phyloP scores from a whole-genome alignment of 1,140 invertebrate species.

The Aricia agestis region DNA sequence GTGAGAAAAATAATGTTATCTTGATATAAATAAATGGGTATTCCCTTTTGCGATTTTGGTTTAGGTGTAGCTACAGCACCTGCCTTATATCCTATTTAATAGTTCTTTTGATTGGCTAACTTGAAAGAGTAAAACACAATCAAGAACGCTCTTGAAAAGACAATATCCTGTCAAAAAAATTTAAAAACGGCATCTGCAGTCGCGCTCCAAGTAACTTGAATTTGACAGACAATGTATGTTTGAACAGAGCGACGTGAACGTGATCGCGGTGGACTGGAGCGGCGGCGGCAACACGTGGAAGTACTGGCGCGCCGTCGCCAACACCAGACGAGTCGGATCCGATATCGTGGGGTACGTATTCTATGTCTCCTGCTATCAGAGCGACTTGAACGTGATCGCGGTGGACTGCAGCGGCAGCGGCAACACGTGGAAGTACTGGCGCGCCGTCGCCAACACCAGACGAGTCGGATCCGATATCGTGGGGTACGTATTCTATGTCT shows the following conservation, averaged over 20 bases:
- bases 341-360: slow-evolving; percentile 70
- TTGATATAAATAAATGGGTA: too few relatives aligned
- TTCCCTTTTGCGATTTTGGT: too few relatives aligned
- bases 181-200: too few relatives aligned
- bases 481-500: slow-evolving; percentile 48
- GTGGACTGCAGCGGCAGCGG: slow-evolving; percentile 79
- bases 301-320: slow-evolving; percentile 78
- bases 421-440: slow-evolving; percentile 79
- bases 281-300: slow-evolving; percentile 77
- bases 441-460: slow-evolving; percentile 77
- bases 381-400: slow-evolving; percentile 76
- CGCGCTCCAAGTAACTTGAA: too few relatives aligned
- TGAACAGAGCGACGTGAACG: slow-evolving; percentile 74
- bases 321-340: slow-evolving; percentile 75
- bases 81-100: too few relatives aligned
- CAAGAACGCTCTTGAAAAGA: too few relatives aligned
- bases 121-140: too few relatives aligned
- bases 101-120: too few relatives aligned
- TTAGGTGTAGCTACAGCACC: too few relatives aligned
- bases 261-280: slow-evolving; percentile 79
- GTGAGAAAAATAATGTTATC: too few relatives aligned
- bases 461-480: slow-evolving; percentile 74
- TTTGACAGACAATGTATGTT: too few relatives aligned
- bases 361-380: slow-evolving; percentile 40
- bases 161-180: too few relatives aligned